Conservation (phyloP, 2,888 invertebrate genomes). For the Caenorhabditis wallacei region DNA sequence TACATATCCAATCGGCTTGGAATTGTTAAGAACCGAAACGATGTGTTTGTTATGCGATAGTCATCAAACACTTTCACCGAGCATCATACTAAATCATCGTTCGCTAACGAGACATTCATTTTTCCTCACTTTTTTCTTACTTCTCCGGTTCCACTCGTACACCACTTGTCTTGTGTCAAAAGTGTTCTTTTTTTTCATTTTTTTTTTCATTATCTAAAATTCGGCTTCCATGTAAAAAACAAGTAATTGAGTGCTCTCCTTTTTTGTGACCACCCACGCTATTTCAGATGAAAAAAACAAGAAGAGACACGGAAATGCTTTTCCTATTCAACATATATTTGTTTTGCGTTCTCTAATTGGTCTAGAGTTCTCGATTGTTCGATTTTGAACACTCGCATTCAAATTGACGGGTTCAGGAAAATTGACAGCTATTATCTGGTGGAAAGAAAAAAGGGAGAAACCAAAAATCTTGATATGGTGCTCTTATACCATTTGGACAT, state of each 20-base stretch:
- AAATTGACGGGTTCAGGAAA: background rate
- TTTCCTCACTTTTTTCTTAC: background rate
- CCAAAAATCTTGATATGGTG: no score
- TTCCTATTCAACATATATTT: slow-evolving; percentile 1
- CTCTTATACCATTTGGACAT: background rate
- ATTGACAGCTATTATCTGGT: background rate
- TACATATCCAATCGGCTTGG: slow-evolving; percentile 33
- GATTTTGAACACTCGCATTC: slow-evolving; percentile 6
- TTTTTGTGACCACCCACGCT: slow-evolving; percentile 33
- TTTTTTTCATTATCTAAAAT: background rate
- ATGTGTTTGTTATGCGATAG: slow-evolving; percentile 55
- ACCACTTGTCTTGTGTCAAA: slow-evolving; percentile 52
- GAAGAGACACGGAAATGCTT: slow-evolving; percentile 1
- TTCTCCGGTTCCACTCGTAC: slow-evolving; percentile 16
- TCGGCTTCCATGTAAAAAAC: background rate
- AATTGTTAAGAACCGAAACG: slow-evolving; percentile 25
- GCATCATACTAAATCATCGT: slow-evolving; percentile 51
- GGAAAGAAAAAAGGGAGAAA: no score
- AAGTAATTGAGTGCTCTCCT: background rate
- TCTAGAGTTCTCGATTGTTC: slow-evolving; percentile 9
- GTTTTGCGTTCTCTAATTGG: slow-evolving; percentile 22
- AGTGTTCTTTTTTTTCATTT: background rate
- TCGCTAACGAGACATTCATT: slow-evolving; percentile 42
- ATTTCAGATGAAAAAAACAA: slow-evolving; percentile 5
- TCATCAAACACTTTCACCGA: slow-evolving; percentile 28